Conservation (phyloP, 1,140 invertebrate species). For the Drosophila parvula region DNA sequence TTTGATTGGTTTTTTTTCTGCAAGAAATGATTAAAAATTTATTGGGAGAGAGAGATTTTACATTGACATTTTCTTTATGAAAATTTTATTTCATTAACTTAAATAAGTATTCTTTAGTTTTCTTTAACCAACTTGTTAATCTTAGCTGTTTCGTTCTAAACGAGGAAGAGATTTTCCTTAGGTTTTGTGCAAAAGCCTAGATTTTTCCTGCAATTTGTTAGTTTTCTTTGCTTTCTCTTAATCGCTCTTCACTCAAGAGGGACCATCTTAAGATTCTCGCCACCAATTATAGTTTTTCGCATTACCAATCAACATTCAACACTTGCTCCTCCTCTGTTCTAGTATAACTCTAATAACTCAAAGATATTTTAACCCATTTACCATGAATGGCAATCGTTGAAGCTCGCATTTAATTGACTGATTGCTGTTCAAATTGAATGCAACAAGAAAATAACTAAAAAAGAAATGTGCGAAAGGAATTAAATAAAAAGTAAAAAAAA, state of each 20-base stretch:
- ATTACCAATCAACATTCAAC: conserved; percentile 34
- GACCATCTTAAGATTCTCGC: conserved; percentile 15
- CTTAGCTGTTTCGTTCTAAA: background rate
- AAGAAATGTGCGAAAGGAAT: background rate
- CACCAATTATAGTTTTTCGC: conserved; percentile 31
- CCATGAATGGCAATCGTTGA: conserved; percentile 65
- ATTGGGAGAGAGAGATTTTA: background rate
- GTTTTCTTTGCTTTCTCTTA: conserved; percentile 2
- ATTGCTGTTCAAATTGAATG: conserved; percentile 52
- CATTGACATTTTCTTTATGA: background rate
- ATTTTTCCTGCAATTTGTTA: background rate
- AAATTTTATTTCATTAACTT: background rate
- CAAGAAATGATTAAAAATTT: background rate
- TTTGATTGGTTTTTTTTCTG: background rate
- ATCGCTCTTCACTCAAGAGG: background rate
- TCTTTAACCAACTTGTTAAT: background rate
- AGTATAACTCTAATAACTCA: conserved; percentile 36
- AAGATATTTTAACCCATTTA: conserved; percentile 64
- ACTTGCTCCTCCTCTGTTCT: conserved; percentile 5
- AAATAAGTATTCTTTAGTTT: background rate
- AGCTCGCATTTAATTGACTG: conserved; percentile 74
- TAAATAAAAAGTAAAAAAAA: background rate
- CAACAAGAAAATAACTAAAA: conserved; percentile 11
- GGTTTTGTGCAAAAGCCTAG: background rate
- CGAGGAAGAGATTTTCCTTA: too few relatives aligned